A percentile compares a stretch with the other conserved stretches of the same genome.
These are phyloP conservation scores for Cercopithecus hamlyni DNA, from an alignment of 2,797 vertebrate species.

Conservation along the genomic window DNA sequence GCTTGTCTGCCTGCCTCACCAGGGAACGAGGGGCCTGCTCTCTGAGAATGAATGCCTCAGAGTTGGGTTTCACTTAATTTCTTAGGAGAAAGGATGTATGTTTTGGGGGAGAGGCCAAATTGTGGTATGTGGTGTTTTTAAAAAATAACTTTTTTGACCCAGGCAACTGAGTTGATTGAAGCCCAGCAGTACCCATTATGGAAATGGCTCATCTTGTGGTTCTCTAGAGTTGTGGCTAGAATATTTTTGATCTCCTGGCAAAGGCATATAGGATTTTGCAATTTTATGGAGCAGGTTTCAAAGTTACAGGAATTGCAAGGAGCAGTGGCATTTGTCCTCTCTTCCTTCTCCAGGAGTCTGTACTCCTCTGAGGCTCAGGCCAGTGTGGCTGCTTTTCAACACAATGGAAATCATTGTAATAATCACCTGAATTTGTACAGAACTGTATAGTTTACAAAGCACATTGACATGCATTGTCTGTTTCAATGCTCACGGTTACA, in stretches of 20 bases:
- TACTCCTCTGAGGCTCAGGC: background rate
- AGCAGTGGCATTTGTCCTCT: background rate
- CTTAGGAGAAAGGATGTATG: conserved; percentile 44
- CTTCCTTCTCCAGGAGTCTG: background rate
- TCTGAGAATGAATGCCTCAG: background rate
- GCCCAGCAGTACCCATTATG: background rate
- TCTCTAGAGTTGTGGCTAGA: conserved; percentile 38
- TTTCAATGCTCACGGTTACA: rapidly evolving
- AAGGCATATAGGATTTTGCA: conserved; percentile 28
- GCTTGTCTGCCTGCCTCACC: background rate
- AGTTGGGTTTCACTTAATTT: conserved; percentile 46
- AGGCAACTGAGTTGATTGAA: conserved; percentile 33
- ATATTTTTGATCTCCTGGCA: conserved; percentile 65
- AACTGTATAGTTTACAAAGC: background rate
- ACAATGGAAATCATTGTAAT: background rate
- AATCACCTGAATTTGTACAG: background rate
- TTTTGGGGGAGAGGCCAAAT: background rate
- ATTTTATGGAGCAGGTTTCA: background rate
- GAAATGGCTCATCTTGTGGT: conserved; percentile 42
- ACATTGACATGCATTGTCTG: background rate
- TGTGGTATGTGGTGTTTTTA: conserved; percentile 38
- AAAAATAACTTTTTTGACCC: background rate
- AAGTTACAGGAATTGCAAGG: background rate
- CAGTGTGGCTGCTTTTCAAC: background rate
- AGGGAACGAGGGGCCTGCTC: background rate